Percentiles rank a stretch among this genome's conserved stretches.
Evolutionary conservation across 1,140 invertebrate species (phyloP).

Genomic region (Cyclargus thomasi): DNA sequence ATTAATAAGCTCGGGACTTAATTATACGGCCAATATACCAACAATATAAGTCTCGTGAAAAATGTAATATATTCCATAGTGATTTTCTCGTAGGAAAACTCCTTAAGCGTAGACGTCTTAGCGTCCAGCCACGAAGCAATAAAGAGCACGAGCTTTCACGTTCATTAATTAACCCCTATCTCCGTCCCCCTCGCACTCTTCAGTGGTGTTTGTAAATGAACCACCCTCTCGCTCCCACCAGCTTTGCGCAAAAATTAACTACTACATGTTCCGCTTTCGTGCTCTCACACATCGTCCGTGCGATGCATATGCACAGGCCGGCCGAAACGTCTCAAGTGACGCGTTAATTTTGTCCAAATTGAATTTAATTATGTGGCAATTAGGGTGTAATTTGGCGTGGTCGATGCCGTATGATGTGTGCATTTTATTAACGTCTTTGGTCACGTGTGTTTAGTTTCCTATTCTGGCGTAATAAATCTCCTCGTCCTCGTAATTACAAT

Average conservation of each 20-base stretch:
- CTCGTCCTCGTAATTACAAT: slow-evolving; percentile 72
- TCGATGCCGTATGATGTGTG: slow-evolving; percentile 37
- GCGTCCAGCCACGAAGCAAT: slow-evolving; percentile 74
- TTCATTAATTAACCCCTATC: slow-evolving; percentile 75
- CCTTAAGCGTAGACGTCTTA: slow-evolving; percentile 71
- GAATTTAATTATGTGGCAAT: slow-evolving; percentile 49
- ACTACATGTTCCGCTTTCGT: slow-evolving; percentile 65
- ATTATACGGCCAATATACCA: slow-evolving; percentile 9
- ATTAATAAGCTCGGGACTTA: slow-evolving; percentile 6
- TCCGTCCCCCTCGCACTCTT: slow-evolving; percentile 55
- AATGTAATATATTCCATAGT: slow-evolving; percentile 54
- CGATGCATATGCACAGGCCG: slow-evolving; percentile 65
- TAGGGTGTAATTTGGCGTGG: slow-evolving; percentile 49
- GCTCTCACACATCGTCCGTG: slow-evolving; percentile 58
- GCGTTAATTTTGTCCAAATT: slow-evolving; percentile 39
- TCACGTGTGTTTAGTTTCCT: slow-evolving; percentile 72
- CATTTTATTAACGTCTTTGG: slow-evolving; percentile 38
- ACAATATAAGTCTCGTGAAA: slow-evolving; percentile 30
- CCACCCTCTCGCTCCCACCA: slow-evolving; percentile 60
- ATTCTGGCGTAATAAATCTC: slow-evolving; percentile 72
- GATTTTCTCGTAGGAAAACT: slow-evolving; percentile 69
- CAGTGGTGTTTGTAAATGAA: slow-evolving; percentile 71
- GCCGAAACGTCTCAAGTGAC: slow-evolving; percentile 39
- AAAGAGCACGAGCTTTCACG: slow-evolving; percentile 76
- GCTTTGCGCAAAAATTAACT: slow-evolving; percentile 77